A percentile compares a stretch with the other conserved stretches of the same genome.
phyloP scores from a whole-genome alignment of 2,113 vertebrate genomes.

The Psittacula cyanocephala region DNA sequence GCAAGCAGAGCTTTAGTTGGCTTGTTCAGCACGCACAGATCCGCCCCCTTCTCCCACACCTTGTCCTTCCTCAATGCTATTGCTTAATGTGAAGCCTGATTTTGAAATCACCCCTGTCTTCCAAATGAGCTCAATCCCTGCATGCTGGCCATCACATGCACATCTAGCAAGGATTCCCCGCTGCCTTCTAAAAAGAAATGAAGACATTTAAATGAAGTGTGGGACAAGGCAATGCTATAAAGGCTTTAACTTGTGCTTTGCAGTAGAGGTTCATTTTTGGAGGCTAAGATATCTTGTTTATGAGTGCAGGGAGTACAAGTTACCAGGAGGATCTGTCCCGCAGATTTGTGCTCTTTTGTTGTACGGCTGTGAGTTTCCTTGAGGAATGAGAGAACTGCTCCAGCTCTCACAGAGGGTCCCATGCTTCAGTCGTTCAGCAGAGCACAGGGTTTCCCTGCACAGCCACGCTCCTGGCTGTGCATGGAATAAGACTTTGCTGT shows the following conservation, averaged over 20 bases:
- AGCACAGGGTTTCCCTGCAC: neutral
- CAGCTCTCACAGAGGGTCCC: neutral
- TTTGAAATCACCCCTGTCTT: neutral
- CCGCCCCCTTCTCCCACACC: neutral
- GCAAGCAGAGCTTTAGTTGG: neutral
- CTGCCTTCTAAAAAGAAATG: neutral
- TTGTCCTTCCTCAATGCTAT: neutral
- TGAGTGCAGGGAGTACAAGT: neutral
- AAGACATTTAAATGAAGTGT: neutral
- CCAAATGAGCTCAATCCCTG: neutral
- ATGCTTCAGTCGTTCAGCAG: neutral
- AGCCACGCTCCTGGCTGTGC: accelerated
- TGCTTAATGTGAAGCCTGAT: neutral
- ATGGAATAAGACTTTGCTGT: neutral
- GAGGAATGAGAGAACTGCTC: neutral
- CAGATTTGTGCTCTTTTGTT: neutral
- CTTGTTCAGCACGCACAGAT: neutral
- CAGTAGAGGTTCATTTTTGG: neutral
- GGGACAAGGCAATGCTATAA: neutral
- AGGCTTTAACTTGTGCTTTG: neutral
- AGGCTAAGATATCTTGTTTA: neutral
- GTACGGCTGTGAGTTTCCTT: neutral
- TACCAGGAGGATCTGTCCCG: neutral
- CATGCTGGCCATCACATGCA: neutral
- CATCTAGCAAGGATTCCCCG: neutral